Percentiles rank a stretch among this genome's conserved stretches.
Conservation (phyloP, 1,140 invertebrate genomes). For the Hetaerina americana region DNA sequence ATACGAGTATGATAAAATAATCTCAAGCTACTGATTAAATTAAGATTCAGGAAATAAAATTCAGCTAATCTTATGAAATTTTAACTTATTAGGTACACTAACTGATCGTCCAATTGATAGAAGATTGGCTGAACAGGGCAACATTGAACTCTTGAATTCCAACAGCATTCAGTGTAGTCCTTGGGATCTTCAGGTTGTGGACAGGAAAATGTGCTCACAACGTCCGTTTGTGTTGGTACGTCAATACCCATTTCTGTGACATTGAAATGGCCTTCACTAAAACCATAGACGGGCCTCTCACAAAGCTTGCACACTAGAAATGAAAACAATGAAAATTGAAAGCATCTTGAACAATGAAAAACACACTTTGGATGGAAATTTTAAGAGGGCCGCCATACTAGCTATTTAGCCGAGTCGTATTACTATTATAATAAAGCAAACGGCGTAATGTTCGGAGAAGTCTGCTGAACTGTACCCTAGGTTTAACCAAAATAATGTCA, state of each 20-base stretch:
- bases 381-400: no score
- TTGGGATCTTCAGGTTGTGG: not conserved
- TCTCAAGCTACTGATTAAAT: no score
- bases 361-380: no score
- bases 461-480: no score
- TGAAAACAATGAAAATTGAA: no score
- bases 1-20: no score
- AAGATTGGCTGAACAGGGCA: not conserved
- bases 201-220: not conserved
- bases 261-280: not conserved
- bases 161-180: not conserved
- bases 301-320: not conserved
- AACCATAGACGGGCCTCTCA: not conserved
- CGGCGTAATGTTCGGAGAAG: no score
- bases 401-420: no score
- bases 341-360: not conserved
- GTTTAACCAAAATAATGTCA: no score
- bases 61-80: no score
- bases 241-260: not conserved
- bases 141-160: not conserved
- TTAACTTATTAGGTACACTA: not conserved
- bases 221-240: not conserved
- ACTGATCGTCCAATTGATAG: not conserved
- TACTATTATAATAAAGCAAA: no score
- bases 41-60: no score